Percentiles rank a stretch among this genome's conserved stretches.
Conservation (phyloP, 35 echinoderm and acorn worm species). For the Lytechinus pictus region DNA sequence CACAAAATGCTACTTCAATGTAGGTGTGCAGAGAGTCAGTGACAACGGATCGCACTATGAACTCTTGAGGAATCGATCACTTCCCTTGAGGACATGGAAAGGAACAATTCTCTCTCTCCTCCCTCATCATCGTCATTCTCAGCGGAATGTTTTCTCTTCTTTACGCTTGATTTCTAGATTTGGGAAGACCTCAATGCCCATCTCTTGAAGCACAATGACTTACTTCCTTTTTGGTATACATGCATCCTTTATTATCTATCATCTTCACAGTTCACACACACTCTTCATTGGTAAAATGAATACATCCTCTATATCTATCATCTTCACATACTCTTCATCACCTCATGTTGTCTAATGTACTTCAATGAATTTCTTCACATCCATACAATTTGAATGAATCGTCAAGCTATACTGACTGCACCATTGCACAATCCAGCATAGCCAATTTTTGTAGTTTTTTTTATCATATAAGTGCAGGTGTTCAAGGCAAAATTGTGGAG, state of each 20-base stretch:
- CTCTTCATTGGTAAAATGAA: no score
- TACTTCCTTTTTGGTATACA: neutral
- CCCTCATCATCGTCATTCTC: neutral
- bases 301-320: neutral
- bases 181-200: neutral
- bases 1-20: neutral
- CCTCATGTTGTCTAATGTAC: neutral
- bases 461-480: no score
- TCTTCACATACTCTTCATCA: neutral
- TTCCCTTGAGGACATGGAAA: neutral
- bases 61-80: neutral
- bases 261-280: neutral
- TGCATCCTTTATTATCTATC: neutral
- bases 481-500: no score
- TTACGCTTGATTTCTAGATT: constrained; percentile 13
- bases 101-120: neutral
- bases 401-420: neutral
- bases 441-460: no score
- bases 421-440: no score
- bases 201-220: neutral
- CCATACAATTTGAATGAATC: neutral
- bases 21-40: neutral
- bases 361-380: neutral
- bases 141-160: neutral
- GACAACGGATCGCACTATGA: neutral